Base-by-base conservation (phyloP, 2,888 invertebrate genomes). In the Baccha elongata region DNA sequence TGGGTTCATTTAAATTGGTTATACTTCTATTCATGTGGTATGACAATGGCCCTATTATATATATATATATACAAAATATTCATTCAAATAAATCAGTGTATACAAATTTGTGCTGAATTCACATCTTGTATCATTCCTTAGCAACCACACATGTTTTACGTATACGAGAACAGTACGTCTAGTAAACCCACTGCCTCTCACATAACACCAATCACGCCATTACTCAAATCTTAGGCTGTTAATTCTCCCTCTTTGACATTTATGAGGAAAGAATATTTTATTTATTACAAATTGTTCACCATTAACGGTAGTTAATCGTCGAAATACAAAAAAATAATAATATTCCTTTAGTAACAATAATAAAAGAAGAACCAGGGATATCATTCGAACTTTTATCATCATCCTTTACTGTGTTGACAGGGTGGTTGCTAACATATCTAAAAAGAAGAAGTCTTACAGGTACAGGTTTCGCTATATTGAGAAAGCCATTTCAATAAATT, bases 191-290 rank as follows among this genome's bases (percentile, higher is more conserved):
- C n/a, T n/a, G n/a, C n/a, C n/a, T n/a, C n/a, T n/a, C n/a, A n/a
- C 32, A 60, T 48, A 65, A 60, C 69, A 42, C 72, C 83, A 76
- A 83, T 72, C 67, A 60, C 29, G 52, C 74, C 73, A 73, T 84
- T 65, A 84, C 73, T 84, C 69, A 84, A 73, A 65, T 65, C 65
- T 60, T 53, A 67, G 79, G 69, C 44, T 58, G 74, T 79, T 71
- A 65, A 69, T 84, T 79, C 65, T 65, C 65, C 64, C 46, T 48
- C 71, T 78, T 79, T 79, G 79, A 84, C 84, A 84, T 84, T 84
- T 84, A 84, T 84, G 78, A 84, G 84, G 84, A 84, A 74, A 84
- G 69, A 84, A 84, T 84, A 84, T 84, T 84, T 84, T 84, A 84
- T 84, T 84, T 84, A 84, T 84, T 84, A 84, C 84, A 84, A 84